phyloP scores from a whole-genome alignment of 1,140 invertebrate genomes.

The Lasaia peninsularis region DNA sequence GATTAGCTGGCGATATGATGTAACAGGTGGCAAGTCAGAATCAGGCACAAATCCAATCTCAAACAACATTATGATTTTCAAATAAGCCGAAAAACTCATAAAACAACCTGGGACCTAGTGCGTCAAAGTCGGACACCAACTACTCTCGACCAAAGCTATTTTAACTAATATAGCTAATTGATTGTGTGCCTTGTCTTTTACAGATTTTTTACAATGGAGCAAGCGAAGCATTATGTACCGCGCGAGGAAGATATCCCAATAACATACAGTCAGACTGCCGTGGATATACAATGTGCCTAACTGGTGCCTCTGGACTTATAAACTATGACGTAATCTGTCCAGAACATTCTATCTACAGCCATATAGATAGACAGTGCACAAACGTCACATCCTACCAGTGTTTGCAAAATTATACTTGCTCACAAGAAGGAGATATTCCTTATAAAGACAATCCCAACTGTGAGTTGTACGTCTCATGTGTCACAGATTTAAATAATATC shows the following conservation, averaged over 20 bases:
- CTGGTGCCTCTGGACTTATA: constrained; percentile 32
- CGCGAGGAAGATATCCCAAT: constrained; percentile 50
- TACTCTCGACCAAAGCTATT: no score
- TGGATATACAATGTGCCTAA: constrained; percentile 54
- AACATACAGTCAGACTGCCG: constrained; percentile 42
- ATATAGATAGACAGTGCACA: constrained; percentile 50
- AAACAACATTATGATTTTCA: no score
- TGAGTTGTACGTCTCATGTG: constrained; percentile 44
- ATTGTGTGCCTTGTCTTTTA: constrained; percentile 15
- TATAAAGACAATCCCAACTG: constrained; percentile 31
- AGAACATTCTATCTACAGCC: constrained; percentile 45
- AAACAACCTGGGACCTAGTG: no score
- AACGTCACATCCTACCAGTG: constrained; percentile 53
- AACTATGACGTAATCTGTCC: constrained; percentile 53
- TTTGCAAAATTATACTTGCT: constrained; percentile 42
- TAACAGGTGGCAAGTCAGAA: no score
- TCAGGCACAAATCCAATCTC: no score
- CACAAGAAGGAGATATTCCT: constrained; percentile 34
- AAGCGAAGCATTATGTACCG: constrained; percentile 35
- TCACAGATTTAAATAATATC: constrained; percentile 37
- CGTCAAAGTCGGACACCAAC: no score
- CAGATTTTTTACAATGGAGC: constrained; percentile 37
- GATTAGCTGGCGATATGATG: no score
- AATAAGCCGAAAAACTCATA: no score
- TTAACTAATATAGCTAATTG: no score